Base-by-base conservation (phyloP, 1,140 invertebrate species). In the Bombus difficillimus region DNA sequence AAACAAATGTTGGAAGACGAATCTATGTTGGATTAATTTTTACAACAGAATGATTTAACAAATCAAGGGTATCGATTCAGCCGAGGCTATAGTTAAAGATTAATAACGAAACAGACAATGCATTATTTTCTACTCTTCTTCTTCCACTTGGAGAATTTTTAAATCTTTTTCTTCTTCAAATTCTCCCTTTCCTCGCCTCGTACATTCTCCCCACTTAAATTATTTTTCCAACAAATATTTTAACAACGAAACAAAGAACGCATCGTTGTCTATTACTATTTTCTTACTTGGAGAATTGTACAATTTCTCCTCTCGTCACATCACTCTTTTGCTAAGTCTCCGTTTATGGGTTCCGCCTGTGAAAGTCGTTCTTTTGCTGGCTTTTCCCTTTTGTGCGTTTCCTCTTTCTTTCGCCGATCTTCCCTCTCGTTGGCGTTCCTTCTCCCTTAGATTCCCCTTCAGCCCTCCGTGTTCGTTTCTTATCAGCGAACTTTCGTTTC, bases 341-440 rank as follows among this genome's bases (percentile, higher is more conserved):
- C 59, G 59, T 15, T 66, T 68, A 64, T 79, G 32, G n/a, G 41
- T 79, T 79, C 39, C 59, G 41, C 59, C 39, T 64, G 37, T 79
- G 28, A 79, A 39, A 57, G 34, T 57, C 28, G 15, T 47, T 57
- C 43, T 81, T 72, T 57, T 6, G 15, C 39, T 39, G 43, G 34
- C 18, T 72, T 71, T 39, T 34, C 68, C 13, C 32, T 15, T 72
- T 59, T 75, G 32, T 37, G 47, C 47, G 22, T 69, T 71, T 39
- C 15, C 25, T 69, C 15, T 15, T 10, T 22, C 32, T 69, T 69
- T 57, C 47, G 47, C 41, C 41, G 39, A 66, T 43, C 28, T 71
- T 13, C 64, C 18, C 53, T 57, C 34, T 15, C 25, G 8, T n/a
- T 15, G 15, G 1, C 39, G 68, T 81, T 81, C 32, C 79, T 69